These are phyloP conservation scores for Eupithecia centaureata DNA, from an alignment of 2,888 invertebrate species.

Conservation along the genomic window DNA sequence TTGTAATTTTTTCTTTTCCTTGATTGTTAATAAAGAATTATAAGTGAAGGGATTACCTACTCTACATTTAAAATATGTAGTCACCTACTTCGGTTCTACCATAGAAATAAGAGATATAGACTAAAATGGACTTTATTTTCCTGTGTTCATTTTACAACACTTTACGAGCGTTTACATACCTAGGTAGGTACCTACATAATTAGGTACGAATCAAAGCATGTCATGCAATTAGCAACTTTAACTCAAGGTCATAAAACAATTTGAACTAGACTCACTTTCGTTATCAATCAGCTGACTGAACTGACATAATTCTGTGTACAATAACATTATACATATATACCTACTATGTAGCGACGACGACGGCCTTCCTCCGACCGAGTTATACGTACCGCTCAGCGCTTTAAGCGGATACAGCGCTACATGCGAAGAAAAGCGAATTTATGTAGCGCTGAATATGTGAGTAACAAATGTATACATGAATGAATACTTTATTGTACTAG, in stretches of 20 bases:
- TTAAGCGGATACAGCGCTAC: slow-evolving; percentile 27
- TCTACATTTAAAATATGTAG: no score
- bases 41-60: no score
- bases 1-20: no score
- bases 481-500: no score
- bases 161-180: not conserved
- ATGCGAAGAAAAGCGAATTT: not conserved
- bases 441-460: not conserved
- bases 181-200: no score
- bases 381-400: not conserved
- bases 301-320: slow-evolving; percentile 70
- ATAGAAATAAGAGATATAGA: not conserved
- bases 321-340: slow-evolving; percentile 49
- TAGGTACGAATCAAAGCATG: not conserved
- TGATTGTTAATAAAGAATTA: no score
- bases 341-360: slow-evolving; percentile 46
- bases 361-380: slow-evolving; percentile 62
- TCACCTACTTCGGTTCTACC: no score
- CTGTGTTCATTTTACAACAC: not conserved
- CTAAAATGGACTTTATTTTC: not conserved
- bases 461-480: not conserved
- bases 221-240: not conserved
- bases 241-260: slow-evolving; percentile 14
- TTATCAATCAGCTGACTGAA: slow-evolving; percentile 72
- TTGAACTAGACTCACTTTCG: slow-evolving; percentile 59